Percentiles rank a stretch among this genome's conserved stretches.
These are phyloP conservation scores for Tenebrosternarchus preto DNA, from an alignment of 2,113 vertebrate species.

Conservation along the genomic window DNA sequence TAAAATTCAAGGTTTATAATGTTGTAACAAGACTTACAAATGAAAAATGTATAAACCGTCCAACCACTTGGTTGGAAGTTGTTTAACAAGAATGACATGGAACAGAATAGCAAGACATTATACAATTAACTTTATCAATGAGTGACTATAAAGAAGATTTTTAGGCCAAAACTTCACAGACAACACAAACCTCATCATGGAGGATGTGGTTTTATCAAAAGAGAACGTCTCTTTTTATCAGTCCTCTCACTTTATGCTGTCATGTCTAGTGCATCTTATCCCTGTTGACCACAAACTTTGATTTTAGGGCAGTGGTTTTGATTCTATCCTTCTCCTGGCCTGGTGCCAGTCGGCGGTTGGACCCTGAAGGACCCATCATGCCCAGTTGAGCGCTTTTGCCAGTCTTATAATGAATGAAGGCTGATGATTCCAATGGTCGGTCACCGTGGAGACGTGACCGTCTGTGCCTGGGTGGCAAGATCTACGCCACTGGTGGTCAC, in stretches of 20 bases:
- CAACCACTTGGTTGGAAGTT: neutral
- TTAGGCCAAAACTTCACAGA: neutral
- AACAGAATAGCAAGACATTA: neutral
- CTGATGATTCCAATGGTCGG: constrained; percentile 58
- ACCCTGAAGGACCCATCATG: constrained; percentile 60
- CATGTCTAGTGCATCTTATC: neutral
- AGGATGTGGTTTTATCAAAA: neutral
- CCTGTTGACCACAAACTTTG: neutral
- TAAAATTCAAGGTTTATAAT: neutral
- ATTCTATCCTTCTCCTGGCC: neutral
- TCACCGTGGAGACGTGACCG: constrained; percentile 57
- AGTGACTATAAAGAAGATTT: neutral
- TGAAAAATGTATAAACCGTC: neutral
- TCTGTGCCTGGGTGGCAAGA: constrained; percentile 60
- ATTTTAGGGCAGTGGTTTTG: neutral
- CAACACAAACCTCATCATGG: neutral
- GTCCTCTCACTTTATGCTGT: neutral
- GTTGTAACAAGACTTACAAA: too few relatives aligned
- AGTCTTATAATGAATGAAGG: constrained; percentile 69
- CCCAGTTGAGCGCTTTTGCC: constrained; percentile 65
- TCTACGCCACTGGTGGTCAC: constrained; percentile 68
- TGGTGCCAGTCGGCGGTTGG: constrained; percentile 67
- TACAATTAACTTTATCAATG: neutral
- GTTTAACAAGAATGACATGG: too few relatives aligned
- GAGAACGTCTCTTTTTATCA: neutral